phyloP scores from a whole-genome alignment of 1,140 invertebrate genomes.

The Diorhabda carinulata region DNA sequence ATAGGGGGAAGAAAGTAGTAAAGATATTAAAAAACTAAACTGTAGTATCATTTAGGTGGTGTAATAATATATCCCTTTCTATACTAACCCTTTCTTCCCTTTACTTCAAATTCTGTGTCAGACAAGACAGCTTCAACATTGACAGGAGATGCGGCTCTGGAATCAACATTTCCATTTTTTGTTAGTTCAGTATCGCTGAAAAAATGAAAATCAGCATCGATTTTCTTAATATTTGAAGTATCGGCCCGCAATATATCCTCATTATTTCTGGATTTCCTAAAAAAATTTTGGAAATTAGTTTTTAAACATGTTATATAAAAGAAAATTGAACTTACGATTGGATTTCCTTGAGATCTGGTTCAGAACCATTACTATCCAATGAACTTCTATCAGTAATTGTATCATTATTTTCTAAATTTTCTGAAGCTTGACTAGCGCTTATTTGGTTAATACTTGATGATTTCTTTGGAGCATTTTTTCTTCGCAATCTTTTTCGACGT shows the following conservation, averaged over 20 bases:
- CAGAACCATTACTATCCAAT: slow-evolving; percentile 43
- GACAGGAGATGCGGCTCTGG: slow-evolving; percentile 41
- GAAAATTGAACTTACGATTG: slow-evolving; percentile 29
- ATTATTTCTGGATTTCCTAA: slow-evolving; percentile 8
- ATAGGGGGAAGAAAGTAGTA: too few species aligned
- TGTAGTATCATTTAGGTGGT: too few species aligned
- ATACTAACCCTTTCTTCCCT: slow-evolving; percentile 57
- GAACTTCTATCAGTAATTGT: slow-evolving; percentile 44
- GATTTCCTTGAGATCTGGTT: slow-evolving; percentile 40
- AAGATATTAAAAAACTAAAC: too few species aligned
- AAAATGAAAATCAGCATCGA: slow-evolving; percentile 73
- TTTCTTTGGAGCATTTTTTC: slow-evolving; percentile 69
- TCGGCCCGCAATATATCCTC: not conserved
- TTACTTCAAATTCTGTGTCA: slow-evolving; percentile 89
- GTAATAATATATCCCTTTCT: too few species aligned
- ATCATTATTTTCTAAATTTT: slow-evolving; percentile 33
- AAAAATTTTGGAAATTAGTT: not conserved
- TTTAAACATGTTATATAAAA: too few species aligned
- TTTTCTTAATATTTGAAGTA: slow-evolving; percentile 28
- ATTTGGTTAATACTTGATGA: slow-evolving; percentile 50
- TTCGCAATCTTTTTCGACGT: slow-evolving; percentile 74
- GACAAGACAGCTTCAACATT: slow-evolving; percentile 72
- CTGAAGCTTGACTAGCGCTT: slow-evolving; percentile 19
- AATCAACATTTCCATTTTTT: slow-evolving; percentile 60
- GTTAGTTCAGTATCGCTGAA: slow-evolving; percentile 89